Evolutionary conservation across 2,797 vertebrate species (phyloP), one percentile per base, ranked within the genome.

Genomic region (Liparis tanakae): DNA sequence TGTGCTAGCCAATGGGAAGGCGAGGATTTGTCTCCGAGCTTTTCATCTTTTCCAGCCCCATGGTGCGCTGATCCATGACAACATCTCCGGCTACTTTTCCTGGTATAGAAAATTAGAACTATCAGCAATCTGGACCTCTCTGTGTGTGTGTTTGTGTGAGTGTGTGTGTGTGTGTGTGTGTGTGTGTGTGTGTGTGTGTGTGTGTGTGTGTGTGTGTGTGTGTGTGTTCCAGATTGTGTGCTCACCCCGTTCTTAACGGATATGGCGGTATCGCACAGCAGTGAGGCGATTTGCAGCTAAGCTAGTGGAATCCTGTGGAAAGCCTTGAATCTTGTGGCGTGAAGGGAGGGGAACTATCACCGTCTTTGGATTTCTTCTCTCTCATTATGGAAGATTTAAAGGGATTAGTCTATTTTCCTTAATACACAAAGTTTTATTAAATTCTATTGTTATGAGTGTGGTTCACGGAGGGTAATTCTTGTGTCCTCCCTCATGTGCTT

Each of bases 331-430:
- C 92, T 91, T 93, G 81, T 85, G 86, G 90, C 86, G 91, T 85
- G 82, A 87, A 85, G 85, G 88, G 87, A 87, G 89, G 90, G 90
- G 87, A 92, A 90, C 92, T 93, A 93, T 93, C 87, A 87, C 87
- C 92, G 92, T 92, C 89, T 93, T 90, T 88, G 91, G 91, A 92
- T 92, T 94, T 86, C 84, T 88, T 90, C 84, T 84, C 85, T 88
- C 91, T 94, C 92, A 93, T 94, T 94, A 93, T 82, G 70, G 86
- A 77, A 92, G 93, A 92, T 93, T 94, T 91, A 83, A 85, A 88
- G 70, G 92, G 94, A 95, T 95, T 94, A 94, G 83, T 86, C 85
- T 80, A 85, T 90, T 92, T 91, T 87, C 82, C 89, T 89, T 90
- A 92, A 93, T 89, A 88, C 88, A 75, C 69, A 61, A 88, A 91